Evolutionary conservation across 2,797 vertebrate species (phyloP), one percentile per base, ranked within the genome.

Genomic region (Macropus fuliginosus): DNA sequence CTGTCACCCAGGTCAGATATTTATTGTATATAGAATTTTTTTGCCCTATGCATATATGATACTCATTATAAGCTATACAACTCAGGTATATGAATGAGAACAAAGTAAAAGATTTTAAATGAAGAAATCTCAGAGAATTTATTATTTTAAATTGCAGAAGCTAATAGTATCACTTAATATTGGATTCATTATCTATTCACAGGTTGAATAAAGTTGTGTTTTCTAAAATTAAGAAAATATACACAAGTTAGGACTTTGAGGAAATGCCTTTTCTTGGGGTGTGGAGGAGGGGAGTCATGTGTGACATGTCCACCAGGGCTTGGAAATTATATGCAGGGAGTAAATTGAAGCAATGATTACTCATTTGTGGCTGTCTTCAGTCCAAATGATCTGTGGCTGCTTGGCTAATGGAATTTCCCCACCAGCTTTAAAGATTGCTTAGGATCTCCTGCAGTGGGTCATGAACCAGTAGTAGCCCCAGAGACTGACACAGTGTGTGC

Each of bases 221-320:
- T 94, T 55, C 95, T 92, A 90, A 93, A 56, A 57, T 57, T 29
- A 95, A 57, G 54, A 95, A 91, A 92, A 28, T 81, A 81, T 52
- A n/a, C n/a, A 54, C 28, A 29, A 91, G 12, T 31, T 29, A 54
- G 21, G 52, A 55, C 18, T 54, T 91, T n/a, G 54, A 54, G 28
- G 52, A 91, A 52, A 91, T 91, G 90, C 5, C 27, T 52, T 91
- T 91, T 29, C 28, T 46, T 52, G 18, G 66, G 2, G 16, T 27
- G 40, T 81, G 50, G 50, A 27, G 50, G 89, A 54, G 52, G 31
- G n/a, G 54, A 90, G 27, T 29, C 27, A 10, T 87, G 40, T 87
- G 40, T 46, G 18, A 50, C 21, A 27, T 92, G 28, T 87, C 50
- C 55, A 90, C 52, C 46, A 91, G 56, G 59, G 11, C 50, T 95